Base-by-base conservation (phyloP, 1,140 invertebrate species). In the Belonocnema kinseyi region DNA sequence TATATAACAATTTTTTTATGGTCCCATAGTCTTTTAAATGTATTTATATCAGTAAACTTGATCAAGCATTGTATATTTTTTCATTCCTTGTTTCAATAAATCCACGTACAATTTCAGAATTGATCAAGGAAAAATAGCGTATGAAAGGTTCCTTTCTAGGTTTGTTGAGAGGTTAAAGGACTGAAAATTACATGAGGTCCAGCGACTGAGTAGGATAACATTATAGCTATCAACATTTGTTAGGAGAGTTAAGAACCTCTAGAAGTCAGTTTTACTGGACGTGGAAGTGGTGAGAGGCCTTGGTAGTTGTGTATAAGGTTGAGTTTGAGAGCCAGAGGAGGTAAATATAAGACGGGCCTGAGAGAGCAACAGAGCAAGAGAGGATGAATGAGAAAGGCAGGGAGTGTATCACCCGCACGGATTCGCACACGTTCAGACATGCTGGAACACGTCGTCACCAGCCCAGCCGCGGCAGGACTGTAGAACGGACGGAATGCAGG, bases 401-500 rank as follows among this genome's bases (percentile, higher is more conserved):
- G 74, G 26, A 77, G 77, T 61, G 16, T 66, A 73, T 61, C 58
- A 61, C 58, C 58, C 13, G 21, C 16, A 61, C 13, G 75, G 72
- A 75, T 77, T 83, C 83, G 80, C 80, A 79, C 75, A 77, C 77
- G 79, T 77, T 80, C 80, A 76, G 81, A 82, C 81, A 79, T 75
- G 79, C 77, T 78, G 78, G 61, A 82, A 75, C 74, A 77, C 76
- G 83, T 85, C 80, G 81, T 82, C 81, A 85, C 52, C 73, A 58
- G 79, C 53, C 70, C 74, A 76, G 77, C 75, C 72, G 71, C 77
- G 75, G 75, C 50, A 73, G 85, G 84, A 85, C 85, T 87, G 85
- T 84, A 84, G 85, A 83, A 78, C 73, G 80, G 78, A 72, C 82
- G 80, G 83, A 83, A 86, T 78, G 71, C 81, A 78, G 70, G 76